Base-by-base conservation (phyloP, 1,140 invertebrate species). In the Drosophila ercepeae region DNA sequence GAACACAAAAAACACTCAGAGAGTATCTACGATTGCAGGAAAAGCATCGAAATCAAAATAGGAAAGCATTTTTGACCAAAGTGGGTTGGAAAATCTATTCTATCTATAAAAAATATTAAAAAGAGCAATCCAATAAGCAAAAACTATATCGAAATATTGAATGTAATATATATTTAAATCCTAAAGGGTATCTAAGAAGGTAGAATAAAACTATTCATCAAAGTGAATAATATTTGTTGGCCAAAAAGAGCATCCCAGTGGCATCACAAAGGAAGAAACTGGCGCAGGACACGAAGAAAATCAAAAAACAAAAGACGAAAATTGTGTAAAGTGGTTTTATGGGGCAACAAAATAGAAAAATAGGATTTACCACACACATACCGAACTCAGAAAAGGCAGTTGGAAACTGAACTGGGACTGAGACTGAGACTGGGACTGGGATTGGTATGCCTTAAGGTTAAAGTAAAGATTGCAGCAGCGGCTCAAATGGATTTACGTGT, bases 251-350 rank as follows among this genome's bases (percentile, higher is more conserved):
- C 53, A 50, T 53, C n/a, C 7, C n/a, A 29, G 5, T 48, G 49
- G 25, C 13, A 21, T 21, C 21, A 21, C 21, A 21, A 41, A 14
- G 34, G 32, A 51, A 45, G 27, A 25, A 57, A 67, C 48, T 39
- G 50, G 57, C 54, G 60, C 51, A 68, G 52, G 70, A 77, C 77
- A 75, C 48, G 76, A 60, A 75, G 60, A 67, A 88, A 86, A 88
- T 82, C 82, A 73, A 81, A 88, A 86, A 88, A 86, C 82, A 88
- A 88, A 88, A 88, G 82, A 88, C 82, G 82, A 88, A 88, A 88
- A 88, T 88, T 88, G 82, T 88, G 73, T 88, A 88, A 88, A 88
- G 82, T 86, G 82, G 82, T 88, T 88, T 86, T 88, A 88, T 88
- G 74, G 82, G 65, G 81, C 82, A 88, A 86, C 82, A 86, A 86